phyloP scores from a whole-genome alignment of 2,888 invertebrate genomes.

The Drosophila cyrtoloma region DNA sequence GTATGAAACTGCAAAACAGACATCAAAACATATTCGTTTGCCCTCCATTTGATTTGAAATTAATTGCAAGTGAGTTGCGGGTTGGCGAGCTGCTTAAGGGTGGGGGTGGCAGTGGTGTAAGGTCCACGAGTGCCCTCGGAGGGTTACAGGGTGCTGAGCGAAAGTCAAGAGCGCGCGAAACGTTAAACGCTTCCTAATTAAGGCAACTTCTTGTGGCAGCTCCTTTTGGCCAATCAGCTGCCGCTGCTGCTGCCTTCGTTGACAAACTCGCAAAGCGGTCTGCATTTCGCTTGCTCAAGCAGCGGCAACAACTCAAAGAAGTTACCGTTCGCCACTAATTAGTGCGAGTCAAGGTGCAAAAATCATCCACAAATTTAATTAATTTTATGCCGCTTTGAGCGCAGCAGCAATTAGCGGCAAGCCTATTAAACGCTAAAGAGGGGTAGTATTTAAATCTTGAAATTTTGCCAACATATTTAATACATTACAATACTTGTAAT shows the following conservation, averaged over 20 bases:
- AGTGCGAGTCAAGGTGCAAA: constrained; percentile 72
- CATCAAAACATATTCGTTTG: constrained; percentile 16
- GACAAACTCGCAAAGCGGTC: constrained; percentile 51
- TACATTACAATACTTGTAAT: not conserved
- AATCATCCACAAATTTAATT: constrained; percentile 71
- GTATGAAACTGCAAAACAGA: constrained; percentile 9
- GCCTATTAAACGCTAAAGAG: not conserved
- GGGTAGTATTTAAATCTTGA: not conserved
- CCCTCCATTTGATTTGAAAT: constrained; percentile 52
- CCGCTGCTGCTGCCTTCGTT: constrained; percentile 32
- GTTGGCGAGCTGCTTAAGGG: not conserved
- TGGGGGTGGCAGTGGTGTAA: not conserved
- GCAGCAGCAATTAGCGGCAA: constrained; percentile 43
- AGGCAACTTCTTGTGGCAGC: constrained; percentile 50
- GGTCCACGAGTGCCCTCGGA: not conserved
- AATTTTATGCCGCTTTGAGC: constrained; percentile 72
- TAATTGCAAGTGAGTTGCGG: constrained; percentile 49
- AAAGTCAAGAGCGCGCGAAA: constrained; percentile 70
- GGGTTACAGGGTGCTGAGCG: constrained; percentile 22
- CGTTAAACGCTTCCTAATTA: constrained; percentile 77
- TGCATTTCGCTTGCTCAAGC: constrained; percentile 64
- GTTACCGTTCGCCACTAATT: constrained; percentile 75
- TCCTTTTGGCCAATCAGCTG: constrained; percentile 67
- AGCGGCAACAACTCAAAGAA: constrained; percentile 72
- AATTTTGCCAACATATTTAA: not conserved